Evolutionary conservation across 2,797 vertebrate genomes (phyloP).

Genomic region (Lophotriccus pileatus): DNA sequence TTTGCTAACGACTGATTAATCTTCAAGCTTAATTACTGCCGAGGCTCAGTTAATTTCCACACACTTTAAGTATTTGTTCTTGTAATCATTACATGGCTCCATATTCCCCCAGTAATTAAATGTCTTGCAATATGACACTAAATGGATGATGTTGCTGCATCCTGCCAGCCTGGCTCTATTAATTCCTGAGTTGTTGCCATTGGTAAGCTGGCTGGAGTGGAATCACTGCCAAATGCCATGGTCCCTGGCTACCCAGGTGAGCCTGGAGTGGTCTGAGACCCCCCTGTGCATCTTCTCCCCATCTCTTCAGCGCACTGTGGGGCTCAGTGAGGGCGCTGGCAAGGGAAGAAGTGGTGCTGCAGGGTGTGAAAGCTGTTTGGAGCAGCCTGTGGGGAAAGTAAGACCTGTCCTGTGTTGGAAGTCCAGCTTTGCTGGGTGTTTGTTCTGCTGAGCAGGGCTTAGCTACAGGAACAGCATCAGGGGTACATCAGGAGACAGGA

Average conservation of each 20-base stretch:
- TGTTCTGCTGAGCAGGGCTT: background rate
- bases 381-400: background rate
- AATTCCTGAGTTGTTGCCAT: background rate
- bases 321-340: background rate
- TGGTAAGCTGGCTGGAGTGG: background rate
- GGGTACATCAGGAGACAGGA: background rate
- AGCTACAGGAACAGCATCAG: background rate
- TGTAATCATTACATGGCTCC: slow-evolving; percentile 57
- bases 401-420: background rate
- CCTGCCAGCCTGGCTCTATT: slow-evolving; percentile 44
- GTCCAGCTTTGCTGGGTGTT: background rate
- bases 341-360: background rate
- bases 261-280: background rate
- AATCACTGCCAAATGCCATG: background rate
- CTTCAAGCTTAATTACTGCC: slow-evolving; percentile 62
- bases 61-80: slow-evolving; percentile 63
- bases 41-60: slow-evolving; percentile 63
- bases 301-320: background rate
- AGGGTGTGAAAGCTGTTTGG: background rate
- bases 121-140: slow-evolving; percentile 20
- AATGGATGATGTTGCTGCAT: slow-evolving; percentile 34
- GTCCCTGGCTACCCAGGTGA: background rate
- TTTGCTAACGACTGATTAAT: slow-evolving; percentile 52
- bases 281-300: background rate
- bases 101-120: slow-evolving; percentile 57